Base-by-base conservation (phyloP, 2,113 vertebrate genomes). In the Lampris incognitus region DNA sequence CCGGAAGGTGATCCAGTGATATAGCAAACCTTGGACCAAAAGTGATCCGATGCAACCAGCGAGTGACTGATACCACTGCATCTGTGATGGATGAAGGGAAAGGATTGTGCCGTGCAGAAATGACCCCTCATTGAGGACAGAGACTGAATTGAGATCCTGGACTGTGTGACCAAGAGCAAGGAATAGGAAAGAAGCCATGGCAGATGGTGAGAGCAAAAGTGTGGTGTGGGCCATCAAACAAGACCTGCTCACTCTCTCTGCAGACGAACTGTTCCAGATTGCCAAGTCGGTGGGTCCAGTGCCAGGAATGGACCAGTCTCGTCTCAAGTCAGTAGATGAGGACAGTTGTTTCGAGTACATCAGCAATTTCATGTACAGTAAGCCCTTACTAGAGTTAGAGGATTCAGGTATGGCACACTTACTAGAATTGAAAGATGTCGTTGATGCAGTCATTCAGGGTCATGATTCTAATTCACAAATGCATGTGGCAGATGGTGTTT, bases 281-380 rank as follows among this genome's bases (percentile, higher is more conserved):
- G 66, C 50, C 49, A 69, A 60, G 24, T 41, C 57, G 6, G 1
- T 69, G 48, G 66, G 49, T 44, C 4, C n/a, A 51, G 49, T 61
- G 4, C 61, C 69, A 50, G 69, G 40, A 11, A 9, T 52, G 69
- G 69, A 78, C 54, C 3, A 72, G 36, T 39, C 61, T 58, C 11
- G 9, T n/a, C 9, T 66, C 24, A 60, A 13, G 24, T 39, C 49
- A 7, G 55, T 1, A 0, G 63, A 79, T 68, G 56, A 79, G 49
- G 77, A 79, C 8, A 41, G n/a, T 10, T 79, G 65, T 73, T 79
- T 73, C 5, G 48, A 79, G 24, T 68, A 63, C 38, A 79, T 64
- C 3, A 5, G 4, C 36, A 37, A 8, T 9, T 60, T 54, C 8
- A 78, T 78, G 61, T 7, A 36, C 54, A 52, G 68, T 54, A 11